Base-by-base conservation (phyloP, 2,113 vertebrate species). In the Hystrix cristata region DNA sequence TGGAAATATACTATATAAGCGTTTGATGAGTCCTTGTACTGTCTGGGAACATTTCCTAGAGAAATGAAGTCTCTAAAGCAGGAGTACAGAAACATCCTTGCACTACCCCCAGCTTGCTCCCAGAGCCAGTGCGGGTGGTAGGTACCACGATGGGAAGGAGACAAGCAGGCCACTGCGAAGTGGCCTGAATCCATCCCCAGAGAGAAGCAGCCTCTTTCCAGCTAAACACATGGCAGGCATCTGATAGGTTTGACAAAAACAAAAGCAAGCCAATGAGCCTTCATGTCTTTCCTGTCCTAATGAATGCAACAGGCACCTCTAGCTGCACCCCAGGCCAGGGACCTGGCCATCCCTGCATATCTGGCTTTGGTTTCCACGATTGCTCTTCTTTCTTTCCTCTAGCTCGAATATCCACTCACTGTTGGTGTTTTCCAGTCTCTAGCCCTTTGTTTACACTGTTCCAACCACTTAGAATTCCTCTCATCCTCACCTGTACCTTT, bases 31-130 rank as follows among this genome's bases (percentile, higher is more conserved):
- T 51, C 74, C 13, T 78, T 51, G 14, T 29, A 51, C 46, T 14
- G 9, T 51, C 25, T 48, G 1, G 27, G 98, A 99, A 98, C 86
- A 98, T 97, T 98, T 96, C 97, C 98, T 0, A 13, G 87, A 97
- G 97, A 74, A 97, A 97, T 97, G 97, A 98, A 98, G 96, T 98
- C 98, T 90, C 98, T 94, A 97, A 87, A 1, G 0, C 95, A 92
- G 43, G 65, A 69, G 88, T 34, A 23, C 67, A 60, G 82, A 64
- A 90, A 71, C 60, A 34, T 55, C 46, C 43, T 31, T 57, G 3
- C 16, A 29, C 14, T 18, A 7, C 48, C 23, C 71, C 87, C 94
- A 94, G 59, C 65, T 19, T 13, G 92, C 69, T 67, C 34, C 72
- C 84, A 76, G 91, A 96, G 97, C 97, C 98, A 98, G 97, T 95